phyloP scores from a whole-genome alignment of 2,797 vertebrate species.

The Neosilurus mollespiculum region DNA sequence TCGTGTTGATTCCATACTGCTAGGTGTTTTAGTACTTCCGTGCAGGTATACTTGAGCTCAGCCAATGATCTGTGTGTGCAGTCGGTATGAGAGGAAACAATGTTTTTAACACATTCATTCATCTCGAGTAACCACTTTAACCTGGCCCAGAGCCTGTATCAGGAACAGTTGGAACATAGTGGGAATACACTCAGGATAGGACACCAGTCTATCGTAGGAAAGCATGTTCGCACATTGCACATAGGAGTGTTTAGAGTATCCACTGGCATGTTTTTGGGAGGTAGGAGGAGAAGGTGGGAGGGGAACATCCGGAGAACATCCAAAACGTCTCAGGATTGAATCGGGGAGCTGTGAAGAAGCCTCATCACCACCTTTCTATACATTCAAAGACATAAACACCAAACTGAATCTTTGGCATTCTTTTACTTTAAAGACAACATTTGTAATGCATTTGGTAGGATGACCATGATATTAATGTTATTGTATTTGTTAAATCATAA shows the following conservation, averaged over 20 bases:
- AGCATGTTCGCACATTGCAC: not conserved
- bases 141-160: not conserved
- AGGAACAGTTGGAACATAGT: too few relatives aligned
- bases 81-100: not conserved
- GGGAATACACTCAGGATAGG: not conserved
- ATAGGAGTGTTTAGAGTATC: not conserved
- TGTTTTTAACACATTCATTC: not conserved
- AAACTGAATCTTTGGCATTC: not conserved
- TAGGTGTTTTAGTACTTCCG: not conserved
- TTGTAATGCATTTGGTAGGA: not conserved
- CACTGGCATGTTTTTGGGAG: not conserved
- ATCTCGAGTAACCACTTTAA: not conserved
- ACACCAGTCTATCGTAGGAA: not conserved
- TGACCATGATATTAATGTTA: constrained; percentile 16
- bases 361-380: too few relatives aligned
- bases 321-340: not conserved
- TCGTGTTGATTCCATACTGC: too few relatives aligned
- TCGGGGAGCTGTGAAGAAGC: not conserved
- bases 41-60: constrained; percentile 1
- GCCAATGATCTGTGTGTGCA: not conserved
- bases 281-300: not conserved
- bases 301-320: not conserved
- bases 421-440: not conserved
- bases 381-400: not conserved
- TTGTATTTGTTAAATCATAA: not conserved